Conservation (phyloP, 2,888 invertebrate genomes). For the Buathra laborator region DNA sequence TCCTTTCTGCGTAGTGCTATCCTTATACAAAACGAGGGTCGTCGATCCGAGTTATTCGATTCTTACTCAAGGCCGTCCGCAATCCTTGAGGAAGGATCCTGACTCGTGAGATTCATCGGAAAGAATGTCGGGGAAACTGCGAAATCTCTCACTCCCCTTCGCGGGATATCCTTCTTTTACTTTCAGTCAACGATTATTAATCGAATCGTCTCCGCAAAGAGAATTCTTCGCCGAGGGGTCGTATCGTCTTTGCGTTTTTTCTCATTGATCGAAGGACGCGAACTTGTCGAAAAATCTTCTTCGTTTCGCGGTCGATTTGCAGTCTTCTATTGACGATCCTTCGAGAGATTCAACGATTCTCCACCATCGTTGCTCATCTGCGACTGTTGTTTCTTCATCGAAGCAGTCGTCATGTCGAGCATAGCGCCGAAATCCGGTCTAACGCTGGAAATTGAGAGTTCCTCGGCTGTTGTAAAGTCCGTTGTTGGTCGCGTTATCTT, state of each 20-base stretch:
- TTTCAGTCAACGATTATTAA: neutral
- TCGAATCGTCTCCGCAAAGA: neutral
- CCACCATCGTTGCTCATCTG: slow-evolving; percentile 75
- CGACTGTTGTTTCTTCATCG: slow-evolving; percentile 75
- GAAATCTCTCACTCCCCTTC: neutral
- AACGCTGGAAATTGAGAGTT: slow-evolving; percentile 78
- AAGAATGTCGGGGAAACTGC: slow-evolving; percentile 12
- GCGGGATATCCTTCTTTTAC: neutral
- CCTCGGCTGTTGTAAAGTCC: slow-evolving; percentile 76
- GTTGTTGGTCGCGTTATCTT: slow-evolving; percentile 68
- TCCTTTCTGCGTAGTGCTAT: slow-evolving; percentile 24
- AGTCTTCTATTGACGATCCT: slow-evolving; percentile 78
- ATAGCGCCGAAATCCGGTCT: slow-evolving; percentile 78
- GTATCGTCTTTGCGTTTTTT: neutral
- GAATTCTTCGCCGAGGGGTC: neutral
- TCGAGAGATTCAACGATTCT: slow-evolving; percentile 82
- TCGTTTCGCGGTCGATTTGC: neutral
- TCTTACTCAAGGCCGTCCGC: slow-evolving; percentile 66
- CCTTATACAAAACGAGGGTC: slow-evolving; percentile 59
- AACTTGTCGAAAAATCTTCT: slow-evolving; percentile 4
- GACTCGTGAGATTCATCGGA: slow-evolving; percentile 22
- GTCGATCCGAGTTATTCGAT: slow-evolving; percentile 67
- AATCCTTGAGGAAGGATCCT: slow-evolving; percentile 66
- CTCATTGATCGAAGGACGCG: neutral
- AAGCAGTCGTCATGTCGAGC: slow-evolving; percentile 81